A percentile compares a stretch with the other conserved stretches of the same genome.
These are phyloP conservation scores for Deilephila porcellus DNA, from an alignment of 2,888 invertebrate genomes.

Conservation along the genomic window DNA sequence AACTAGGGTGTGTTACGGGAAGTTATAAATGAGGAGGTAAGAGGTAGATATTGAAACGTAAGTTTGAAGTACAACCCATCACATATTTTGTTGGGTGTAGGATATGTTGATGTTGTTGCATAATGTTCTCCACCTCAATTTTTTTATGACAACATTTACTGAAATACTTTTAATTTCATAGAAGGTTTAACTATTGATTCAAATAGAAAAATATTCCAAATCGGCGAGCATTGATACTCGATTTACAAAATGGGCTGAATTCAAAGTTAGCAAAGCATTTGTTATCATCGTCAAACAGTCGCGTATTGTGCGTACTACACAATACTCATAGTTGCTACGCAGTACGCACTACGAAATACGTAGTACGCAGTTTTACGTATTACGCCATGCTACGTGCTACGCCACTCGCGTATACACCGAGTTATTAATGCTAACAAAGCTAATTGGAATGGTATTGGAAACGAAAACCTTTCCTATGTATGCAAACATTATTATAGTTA, in stretches of 20 bases:
- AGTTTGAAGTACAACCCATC: background rate
- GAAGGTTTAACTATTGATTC: too few relatives aligned
- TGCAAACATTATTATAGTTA: background rate
- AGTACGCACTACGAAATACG: too few relatives aligned
- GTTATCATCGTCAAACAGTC: background rate
- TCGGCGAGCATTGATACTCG: background rate
- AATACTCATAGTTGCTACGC: background rate
- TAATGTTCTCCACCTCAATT: too few relatives aligned
- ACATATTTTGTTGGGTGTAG: too few relatives aligned
- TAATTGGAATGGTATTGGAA: conserved; percentile 36
- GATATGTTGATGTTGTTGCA: too few relatives aligned
- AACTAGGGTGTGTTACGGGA: background rate
- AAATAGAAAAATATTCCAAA: too few relatives aligned
- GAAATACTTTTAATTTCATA: too few relatives aligned
- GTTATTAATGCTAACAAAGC: conserved; percentile 36
- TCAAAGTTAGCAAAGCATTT: background rate
- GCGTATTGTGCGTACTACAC: background rate
- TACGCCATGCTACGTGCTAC: background rate
- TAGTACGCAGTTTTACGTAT: too few relatives aligned
- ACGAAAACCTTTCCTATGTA: conserved; percentile 3
- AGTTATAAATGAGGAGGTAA: background rate
- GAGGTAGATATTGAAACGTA: background rate
- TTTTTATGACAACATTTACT: too few relatives aligned
- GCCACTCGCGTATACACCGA: conserved; percentile 23
- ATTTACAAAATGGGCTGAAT: background rate